Percentiles rank a stretch among this genome's conserved stretches.
Evolutionary conservation across 2,888 invertebrate genomes (phyloP).

Genomic region (Microctonus hyperodae): DNA sequence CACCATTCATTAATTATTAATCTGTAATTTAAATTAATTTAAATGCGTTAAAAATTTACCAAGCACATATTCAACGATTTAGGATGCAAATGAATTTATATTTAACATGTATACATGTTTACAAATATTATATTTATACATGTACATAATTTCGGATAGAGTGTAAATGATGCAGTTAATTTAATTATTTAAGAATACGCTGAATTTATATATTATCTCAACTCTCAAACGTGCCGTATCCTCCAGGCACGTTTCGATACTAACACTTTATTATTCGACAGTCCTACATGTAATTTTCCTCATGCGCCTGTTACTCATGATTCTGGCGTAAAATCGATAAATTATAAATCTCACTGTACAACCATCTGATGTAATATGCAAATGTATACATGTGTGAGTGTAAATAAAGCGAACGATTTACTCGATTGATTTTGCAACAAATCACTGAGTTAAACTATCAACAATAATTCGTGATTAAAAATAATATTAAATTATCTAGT

Average conservation of each 20-base stretch:
- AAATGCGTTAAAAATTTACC: constrained; percentile 61
- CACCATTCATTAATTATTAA: constrained; percentile 59
- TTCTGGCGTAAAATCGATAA: constrained; percentile 22
- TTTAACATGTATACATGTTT: constrained; percentile 18
- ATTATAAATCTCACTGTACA: constrained; percentile 28
- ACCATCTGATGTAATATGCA: not conserved
- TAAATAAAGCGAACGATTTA: constrained; percentile 7
- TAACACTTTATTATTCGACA: constrained; percentile 25
- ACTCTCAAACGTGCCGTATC: not conserved
- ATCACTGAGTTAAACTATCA: not conserved
- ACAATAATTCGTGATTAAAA: not conserved
- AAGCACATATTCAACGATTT: constrained; percentile 57
- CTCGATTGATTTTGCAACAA: constrained; percentile 29
- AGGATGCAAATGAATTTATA: constrained; percentile 48
- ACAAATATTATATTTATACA: not conserved
- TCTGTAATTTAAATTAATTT: constrained; percentile 62
- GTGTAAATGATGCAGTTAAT: not conserved
- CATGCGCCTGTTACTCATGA: constrained; percentile 40
- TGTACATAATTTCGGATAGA: not conserved
- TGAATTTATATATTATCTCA: not conserved
- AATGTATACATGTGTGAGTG: not conserved
- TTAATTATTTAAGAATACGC: not conserved
- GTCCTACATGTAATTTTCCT: constrained; percentile 23
- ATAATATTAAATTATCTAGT: not conserved
- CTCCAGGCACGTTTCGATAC: constrained; percentile 12